phyloP scores from a whole-genome alignment of 2,113 vertebrate species.

The Cephalopholis sonnerati region DNA sequence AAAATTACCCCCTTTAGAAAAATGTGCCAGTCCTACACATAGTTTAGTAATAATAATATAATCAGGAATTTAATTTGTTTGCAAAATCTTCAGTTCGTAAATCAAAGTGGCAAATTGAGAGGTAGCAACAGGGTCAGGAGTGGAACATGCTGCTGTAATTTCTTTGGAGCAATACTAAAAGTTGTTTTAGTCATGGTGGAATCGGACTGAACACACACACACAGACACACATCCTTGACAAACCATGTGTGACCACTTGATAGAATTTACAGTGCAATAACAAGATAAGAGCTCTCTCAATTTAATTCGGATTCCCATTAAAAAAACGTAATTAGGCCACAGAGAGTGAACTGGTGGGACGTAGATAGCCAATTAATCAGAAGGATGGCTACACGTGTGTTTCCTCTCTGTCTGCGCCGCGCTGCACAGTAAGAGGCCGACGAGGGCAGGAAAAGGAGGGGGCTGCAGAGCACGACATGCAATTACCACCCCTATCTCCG shows the following conservation, averaged over 20 bases:
- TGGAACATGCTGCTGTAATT: not conserved
- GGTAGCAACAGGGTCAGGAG: not conserved
- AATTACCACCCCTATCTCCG: slow-evolving; percentile 23
- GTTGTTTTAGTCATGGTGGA: not conserved
- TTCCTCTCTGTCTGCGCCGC: slow-evolving; percentile 4
- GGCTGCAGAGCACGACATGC: slow-evolving; percentile 1
- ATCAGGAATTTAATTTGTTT: slow-evolving; percentile 25
- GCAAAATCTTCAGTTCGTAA: not conserved
- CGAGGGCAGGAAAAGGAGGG: not conserved
- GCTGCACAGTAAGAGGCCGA: slow-evolving; percentile 28
- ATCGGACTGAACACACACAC: not conserved
- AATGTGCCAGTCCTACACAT: not conserved
- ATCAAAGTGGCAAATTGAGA: slow-evolving; percentile 5
- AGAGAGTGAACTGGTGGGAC: slow-evolving; percentile 30
- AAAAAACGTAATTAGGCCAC: slow-evolving; percentile 50
- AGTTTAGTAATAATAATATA: slow-evolving; percentile 1
- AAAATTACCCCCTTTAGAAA: slow-evolving; percentile 4
- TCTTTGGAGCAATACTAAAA: not conserved
- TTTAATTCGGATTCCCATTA: slow-evolving; percentile 72
- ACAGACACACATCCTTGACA: slow-evolving; percentile 17
- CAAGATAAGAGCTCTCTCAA: slow-evolving; percentile 56
- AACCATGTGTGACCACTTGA: slow-evolving; percentile 49
- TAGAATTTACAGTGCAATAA: slow-evolving; percentile 58
- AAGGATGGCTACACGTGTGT: not conserved
- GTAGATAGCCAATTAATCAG: slow-evolving; percentile 61